phyloP scores from a whole-genome alignment of 2,888 invertebrate species.

The Drosophila lacicola region DNA sequence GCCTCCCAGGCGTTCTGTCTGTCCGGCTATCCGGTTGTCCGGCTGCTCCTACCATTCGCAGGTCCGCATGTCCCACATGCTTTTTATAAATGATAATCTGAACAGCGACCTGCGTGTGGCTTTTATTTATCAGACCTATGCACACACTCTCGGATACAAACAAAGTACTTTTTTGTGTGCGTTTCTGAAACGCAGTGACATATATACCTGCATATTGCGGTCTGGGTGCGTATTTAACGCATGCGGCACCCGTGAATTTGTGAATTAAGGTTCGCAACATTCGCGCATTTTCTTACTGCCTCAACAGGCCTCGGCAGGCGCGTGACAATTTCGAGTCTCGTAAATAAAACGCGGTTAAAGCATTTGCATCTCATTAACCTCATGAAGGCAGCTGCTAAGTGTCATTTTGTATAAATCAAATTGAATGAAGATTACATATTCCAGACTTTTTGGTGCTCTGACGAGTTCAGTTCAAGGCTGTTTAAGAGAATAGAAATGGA shows the following conservation, averaged over 20 bases:
- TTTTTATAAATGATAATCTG: slow-evolving; percentile 70
- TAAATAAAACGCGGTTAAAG: slow-evolving; percentile 19
- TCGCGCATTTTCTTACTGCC: slow-evolving; percentile 15
- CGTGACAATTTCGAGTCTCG: slow-evolving; percentile 22
- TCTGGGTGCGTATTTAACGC: slow-evolving; percentile 2
- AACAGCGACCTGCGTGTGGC: slow-evolving; percentile 52
- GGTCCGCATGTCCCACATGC: slow-evolving; percentile 30
- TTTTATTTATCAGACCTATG: slow-evolving; percentile 61
- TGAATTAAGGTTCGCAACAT: slow-evolving; percentile 45
- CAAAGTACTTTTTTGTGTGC: neutral
- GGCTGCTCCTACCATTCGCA: slow-evolving; percentile 2
- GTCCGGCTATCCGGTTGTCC: neutral
- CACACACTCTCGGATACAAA: slow-evolving; percentile 6
- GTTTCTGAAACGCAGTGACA: slow-evolving; percentile 42
- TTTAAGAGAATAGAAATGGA: neutral
- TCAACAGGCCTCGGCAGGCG: slow-evolving; percentile 30
- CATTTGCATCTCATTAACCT: slow-evolving; percentile 43
- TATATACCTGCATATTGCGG: slow-evolving; percentile 23
- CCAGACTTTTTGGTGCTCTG: neutral
- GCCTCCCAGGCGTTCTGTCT: neutral
- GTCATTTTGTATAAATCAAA: slow-evolving; percentile 18
- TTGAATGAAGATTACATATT: neutral
- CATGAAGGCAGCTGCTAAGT: neutral
- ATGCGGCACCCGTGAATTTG: slow-evolving; percentile 41
- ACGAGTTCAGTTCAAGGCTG: too few relatives aligned